Conservation (phyloP, 2,888 invertebrate species). For the Dicycla oo region DNA sequence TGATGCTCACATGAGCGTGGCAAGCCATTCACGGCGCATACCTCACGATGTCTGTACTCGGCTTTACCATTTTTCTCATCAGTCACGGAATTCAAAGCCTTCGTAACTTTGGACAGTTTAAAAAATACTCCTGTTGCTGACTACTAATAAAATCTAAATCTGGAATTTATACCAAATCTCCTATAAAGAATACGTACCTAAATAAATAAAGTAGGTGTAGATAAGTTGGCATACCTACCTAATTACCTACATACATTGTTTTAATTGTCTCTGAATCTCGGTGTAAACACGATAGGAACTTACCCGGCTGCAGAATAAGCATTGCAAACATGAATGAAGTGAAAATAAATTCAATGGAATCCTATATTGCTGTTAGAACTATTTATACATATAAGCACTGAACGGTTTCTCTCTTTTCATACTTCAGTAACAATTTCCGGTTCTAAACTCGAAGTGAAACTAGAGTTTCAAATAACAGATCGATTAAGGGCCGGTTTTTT, state of each 20-base stretch:
- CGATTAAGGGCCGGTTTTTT: too few species aligned
- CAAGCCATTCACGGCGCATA: too few species aligned
- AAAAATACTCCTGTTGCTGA: background rate
- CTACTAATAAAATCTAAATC: slow-evolving; percentile 5
- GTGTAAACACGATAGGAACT: background rate
- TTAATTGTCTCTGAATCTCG: slow-evolving; percentile 9
- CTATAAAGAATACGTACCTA: background rate
- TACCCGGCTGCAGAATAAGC: background rate
- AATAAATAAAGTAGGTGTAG: slow-evolving; percentile 6
- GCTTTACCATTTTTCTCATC: too few species aligned
- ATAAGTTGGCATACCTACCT: slow-evolving; percentile 8
- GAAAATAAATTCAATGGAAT: slow-evolving; percentile 28
- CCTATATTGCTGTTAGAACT: slow-evolving; percentile 2
- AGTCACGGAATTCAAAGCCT: background rate
- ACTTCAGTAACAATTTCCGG: background rate
- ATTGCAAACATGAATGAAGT: background rate
- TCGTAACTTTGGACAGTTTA: background rate
- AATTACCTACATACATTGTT: slow-evolving; percentile 2
- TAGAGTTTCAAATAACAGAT: background rate
- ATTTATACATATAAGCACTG: background rate
- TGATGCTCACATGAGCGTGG: background rate
- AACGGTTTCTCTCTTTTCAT: background rate
- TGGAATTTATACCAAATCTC: background rate
- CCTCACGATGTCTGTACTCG: too few species aligned
- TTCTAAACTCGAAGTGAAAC: background rate